Conservation (phyloP, 2,797 vertebrate species). For the Smutsia gigantea region DNA sequence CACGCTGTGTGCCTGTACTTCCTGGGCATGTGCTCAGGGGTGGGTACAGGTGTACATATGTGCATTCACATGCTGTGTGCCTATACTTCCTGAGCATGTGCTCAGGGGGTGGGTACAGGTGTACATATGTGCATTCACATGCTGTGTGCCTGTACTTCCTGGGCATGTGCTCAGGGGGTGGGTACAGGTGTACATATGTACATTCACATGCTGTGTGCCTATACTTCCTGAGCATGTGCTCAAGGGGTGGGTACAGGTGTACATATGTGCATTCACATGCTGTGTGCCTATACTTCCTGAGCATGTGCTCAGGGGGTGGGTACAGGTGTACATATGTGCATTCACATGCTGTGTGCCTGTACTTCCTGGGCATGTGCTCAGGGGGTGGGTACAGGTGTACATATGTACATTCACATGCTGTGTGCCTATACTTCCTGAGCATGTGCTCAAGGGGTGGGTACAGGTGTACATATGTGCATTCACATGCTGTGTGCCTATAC, state of each 20-base stretch:
- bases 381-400: background rate
- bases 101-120: background rate
- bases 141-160: background rate
- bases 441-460: too few relatives aligned
- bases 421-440: background rate
- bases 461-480: too few relatives aligned
- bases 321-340: fast-evolving
- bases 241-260: background rate
- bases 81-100: background rate
- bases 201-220: background rate
- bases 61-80: background rate
- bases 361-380: background rate
- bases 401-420: background rate
- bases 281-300: background rate
- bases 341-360: background rate
- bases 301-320: background rate
- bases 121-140: background rate
- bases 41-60: too few relatives aligned
- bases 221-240: background rate
- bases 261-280: background rate
- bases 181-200: too few relatives aligned
- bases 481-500: background rate
- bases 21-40: too few relatives aligned
- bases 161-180: background rate
- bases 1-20: background rate